Base-by-base conservation (phyloP, 2,888 invertebrate genomes). In the Calephelis perditalis region DNA sequence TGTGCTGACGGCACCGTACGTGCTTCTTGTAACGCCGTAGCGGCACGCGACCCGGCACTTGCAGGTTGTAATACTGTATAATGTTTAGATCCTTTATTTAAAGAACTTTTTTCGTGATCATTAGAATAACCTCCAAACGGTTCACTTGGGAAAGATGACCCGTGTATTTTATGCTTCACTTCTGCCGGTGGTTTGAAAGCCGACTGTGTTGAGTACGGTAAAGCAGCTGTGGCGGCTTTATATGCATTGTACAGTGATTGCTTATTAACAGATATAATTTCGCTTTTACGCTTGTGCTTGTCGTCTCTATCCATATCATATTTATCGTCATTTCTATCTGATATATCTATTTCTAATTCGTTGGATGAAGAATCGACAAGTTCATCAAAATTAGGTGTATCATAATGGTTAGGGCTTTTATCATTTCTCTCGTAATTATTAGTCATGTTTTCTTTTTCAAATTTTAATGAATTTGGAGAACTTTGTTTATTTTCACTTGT, bases 1-100 rank as follows among this genome's bases (percentile, higher is more conserved):
- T 90, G 82, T 73, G 89, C 84, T 43, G 86, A 81, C 40, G 89
- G 91, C 76, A 86, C 80, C n/a, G 92, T 81, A 68, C 92, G 91
- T 66, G 86, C 95, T 78, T 96, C 96, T 78, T 96, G 96, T 76
- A 96, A 91, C 35, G 95, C 96, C 47, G 95, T 95, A 57, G 96
- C 96, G 0, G 96, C 96, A 58, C 96, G 92, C 35, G 96, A 96
- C 5, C 96, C 95, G 0, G 93, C 92, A 43, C 94, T 95, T 10
- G 96, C 96, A 1, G 96, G 96, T 82, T 97, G 96, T 66, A 97
- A 89, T 70, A 96, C 96, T 64, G 96, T 97, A 78, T 96, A 97
- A 79, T 96, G 96, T 84, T 97, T 97, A 64, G 94, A 94, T 9
- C 86, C 92, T 65, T 82, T 87, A 66, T 79, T 76, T 61, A 76